Percentiles rank a stretch among this genome's conserved stretches.
phyloP scores from a whole-genome alignment of 2,888 invertebrate species.

The Tachina fera region DNA sequence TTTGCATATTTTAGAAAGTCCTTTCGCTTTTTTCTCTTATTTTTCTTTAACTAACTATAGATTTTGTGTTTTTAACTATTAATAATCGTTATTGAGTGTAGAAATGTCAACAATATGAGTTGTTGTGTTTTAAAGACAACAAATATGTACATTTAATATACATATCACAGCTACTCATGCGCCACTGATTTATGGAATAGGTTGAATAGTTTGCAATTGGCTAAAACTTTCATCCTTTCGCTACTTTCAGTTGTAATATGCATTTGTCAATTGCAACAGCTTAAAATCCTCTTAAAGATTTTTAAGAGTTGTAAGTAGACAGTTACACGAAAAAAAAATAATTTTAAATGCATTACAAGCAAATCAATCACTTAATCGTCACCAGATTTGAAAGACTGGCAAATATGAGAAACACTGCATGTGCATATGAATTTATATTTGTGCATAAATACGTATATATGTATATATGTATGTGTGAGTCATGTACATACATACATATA shows the following conservation, averaged over 20 bases:
- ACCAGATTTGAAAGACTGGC: slow-evolving; percentile 1
- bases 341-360: slow-evolving; percentile 27
- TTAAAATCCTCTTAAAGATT: slow-evolving; percentile 53
- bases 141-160: slow-evolving; percentile 50
- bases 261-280: slow-evolving; percentile 44
- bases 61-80: slow-evolving; percentile 47
- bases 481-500: no score
- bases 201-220: slow-evolving; percentile 31
- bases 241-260: slow-evolving; percentile 37
- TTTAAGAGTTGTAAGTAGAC: slow-evolving; percentile 17
- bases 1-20: slow-evolving; percentile 78
- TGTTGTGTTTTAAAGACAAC: slow-evolving; percentile 38
- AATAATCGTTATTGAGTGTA: slow-evolving; percentile 69
- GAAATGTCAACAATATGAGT: slow-evolving; percentile 68
- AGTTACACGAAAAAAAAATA: slow-evolving; percentile 15
- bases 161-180: slow-evolving; percentile 28
- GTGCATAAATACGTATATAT: no score
- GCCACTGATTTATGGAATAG: slow-evolving; percentile 16
- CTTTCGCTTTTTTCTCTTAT: slow-evolving; percentile 75
- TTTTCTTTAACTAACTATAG: slow-evolving; percentile 12
- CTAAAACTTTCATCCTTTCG: slow-evolving; percentile 68
- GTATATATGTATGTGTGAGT: no score
- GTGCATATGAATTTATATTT: neutral
- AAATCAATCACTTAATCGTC: slow-evolving; percentile 63
- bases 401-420: neutral